Base-by-base conservation (phyloP, 2,113 vertebrate genomes). In the Protomyctophum bolini region DNA sequence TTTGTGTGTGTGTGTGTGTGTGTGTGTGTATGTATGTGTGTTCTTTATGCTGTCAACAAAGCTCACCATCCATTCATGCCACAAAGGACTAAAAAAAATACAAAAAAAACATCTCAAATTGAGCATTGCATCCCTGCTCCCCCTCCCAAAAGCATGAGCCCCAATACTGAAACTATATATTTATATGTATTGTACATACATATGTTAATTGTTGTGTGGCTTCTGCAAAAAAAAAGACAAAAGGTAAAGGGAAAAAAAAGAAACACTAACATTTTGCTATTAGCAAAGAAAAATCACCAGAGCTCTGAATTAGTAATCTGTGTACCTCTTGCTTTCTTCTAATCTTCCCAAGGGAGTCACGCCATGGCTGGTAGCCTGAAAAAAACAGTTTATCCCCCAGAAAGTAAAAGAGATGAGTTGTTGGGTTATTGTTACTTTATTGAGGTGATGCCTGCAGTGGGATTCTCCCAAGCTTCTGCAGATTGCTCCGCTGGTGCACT, bases 281-380 rank as follows among this genome's bases (percentile, higher is more conserved):
- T 57, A 11, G 48, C 66, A 63, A 11, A 63, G 58, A 48, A 49
- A 68, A 66, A 41, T 41, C 51, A 66, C 61, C 14, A 82, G 79
- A 87, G 80, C 81, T 90, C 83, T 86, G 75, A 82, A 92, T 86
- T 77, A 84, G 81, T 88, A 66, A 80, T 63, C 5, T 70, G 50
- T 68, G 52, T 33, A 48, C 76, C 82, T 87, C 92, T 84, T 62
- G 64, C 67, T 83, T 89, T 85, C 70, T 73, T 87, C 91, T 93
- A 92, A 89, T 94, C 91, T 94, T 91, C 86, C 88, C 91, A 94
- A 99, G 98, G 98, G 98, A 92, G 96, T 98, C 88, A 99, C 97
- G 52, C 98, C 98, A 15, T 99, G 98, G 98, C 95, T 99, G 91
- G 96, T 99, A 91, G 98, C 97, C 93, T 94, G 95, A 96, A 93